phyloP scores from a whole-genome alignment of 2,888 invertebrate genomes.

The Xestoiulus laeticollis region DNA sequence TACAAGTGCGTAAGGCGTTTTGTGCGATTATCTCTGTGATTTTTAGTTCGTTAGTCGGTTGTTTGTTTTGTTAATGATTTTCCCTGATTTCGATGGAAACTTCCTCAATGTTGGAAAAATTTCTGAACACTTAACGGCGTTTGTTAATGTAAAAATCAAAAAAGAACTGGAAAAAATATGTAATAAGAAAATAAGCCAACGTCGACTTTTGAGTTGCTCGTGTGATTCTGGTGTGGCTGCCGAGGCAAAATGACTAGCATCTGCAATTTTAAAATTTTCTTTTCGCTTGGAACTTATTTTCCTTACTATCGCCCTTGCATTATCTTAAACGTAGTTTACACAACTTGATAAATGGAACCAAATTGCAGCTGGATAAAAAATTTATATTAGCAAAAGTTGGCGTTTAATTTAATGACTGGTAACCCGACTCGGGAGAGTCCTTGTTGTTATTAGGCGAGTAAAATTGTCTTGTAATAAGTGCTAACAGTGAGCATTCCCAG shows the following conservation, averaged over 20 bases:
- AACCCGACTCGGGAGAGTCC: background rate
- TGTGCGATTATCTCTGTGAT: background rate
- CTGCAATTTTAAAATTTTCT: background rate
- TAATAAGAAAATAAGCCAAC: background rate
- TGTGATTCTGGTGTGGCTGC: conserved; percentile 17
- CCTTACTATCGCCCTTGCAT: background rate
- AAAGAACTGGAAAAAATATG: background rate
- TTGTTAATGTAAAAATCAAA: background rate
- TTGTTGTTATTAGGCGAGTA: background rate
- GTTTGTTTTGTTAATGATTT: background rate
- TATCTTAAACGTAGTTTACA: background rate
- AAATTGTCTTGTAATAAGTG: background rate
- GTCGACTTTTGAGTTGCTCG: background rate
- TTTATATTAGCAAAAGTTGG: background rate
- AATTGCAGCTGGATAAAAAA: background rate
- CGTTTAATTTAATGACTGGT: no score
- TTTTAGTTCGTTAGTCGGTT: background rate
- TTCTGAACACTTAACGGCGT: background rate
- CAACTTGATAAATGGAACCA: background rate
- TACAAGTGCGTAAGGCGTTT: background rate
- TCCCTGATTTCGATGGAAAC: background rate
- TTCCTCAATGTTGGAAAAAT: background rate
- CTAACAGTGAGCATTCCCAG: background rate
- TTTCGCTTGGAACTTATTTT: background rate
- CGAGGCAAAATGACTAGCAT: background rate